These are phyloP conservation scores for Siphonodentalium dalli DNA, from an alignment of 2,888 invertebrate species.

Conservation along the genomic window DNA sequence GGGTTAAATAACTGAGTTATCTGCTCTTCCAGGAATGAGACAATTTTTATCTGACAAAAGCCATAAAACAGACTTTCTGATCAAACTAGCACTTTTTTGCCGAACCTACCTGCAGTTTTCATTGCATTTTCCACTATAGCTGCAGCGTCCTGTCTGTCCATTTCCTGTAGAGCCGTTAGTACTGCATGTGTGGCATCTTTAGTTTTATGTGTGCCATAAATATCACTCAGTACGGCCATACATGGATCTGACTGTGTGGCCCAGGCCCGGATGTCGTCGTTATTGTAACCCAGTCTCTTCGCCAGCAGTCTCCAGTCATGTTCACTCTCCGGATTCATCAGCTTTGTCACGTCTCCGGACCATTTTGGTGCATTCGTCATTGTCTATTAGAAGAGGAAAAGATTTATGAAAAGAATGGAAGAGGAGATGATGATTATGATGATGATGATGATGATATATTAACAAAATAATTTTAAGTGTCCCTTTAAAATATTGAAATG, in stretches of 20 bases:
- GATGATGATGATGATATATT: too few species aligned
- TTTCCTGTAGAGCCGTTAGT: constrained; percentile 53
- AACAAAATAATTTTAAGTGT: too few species aligned
- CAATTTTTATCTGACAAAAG: too few species aligned
- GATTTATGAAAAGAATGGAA: not conserved
- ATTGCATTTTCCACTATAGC: constrained; percentile 57
- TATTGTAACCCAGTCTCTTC: constrained; percentile 56
- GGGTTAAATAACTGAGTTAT: too few species aligned
- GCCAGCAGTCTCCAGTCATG: constrained; percentile 60
- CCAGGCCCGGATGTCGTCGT: constrained; percentile 59
- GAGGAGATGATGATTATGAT: too few species aligned
- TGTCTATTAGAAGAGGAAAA: constrained; percentile 39
- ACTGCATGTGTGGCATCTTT: constrained; percentile 53
- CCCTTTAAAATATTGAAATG: too few species aligned
- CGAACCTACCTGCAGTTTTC: constrained; percentile 48
- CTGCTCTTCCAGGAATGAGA: too few species aligned
- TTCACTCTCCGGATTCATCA: constrained; percentile 51
- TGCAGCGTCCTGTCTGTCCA: constrained; percentile 55
- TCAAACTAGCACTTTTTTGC: too few species aligned
- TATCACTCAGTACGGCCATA: constrained; percentile 59
- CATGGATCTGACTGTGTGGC: constrained; percentile 59
- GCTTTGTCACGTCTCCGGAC: constrained; percentile 55
- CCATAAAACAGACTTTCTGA: too few species aligned
- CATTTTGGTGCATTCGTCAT: constrained; percentile 59
- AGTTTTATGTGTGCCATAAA: constrained; percentile 60